Conservation (phyloP, 2,113 vertebrate genomes). For the Garra rufa region DNA sequence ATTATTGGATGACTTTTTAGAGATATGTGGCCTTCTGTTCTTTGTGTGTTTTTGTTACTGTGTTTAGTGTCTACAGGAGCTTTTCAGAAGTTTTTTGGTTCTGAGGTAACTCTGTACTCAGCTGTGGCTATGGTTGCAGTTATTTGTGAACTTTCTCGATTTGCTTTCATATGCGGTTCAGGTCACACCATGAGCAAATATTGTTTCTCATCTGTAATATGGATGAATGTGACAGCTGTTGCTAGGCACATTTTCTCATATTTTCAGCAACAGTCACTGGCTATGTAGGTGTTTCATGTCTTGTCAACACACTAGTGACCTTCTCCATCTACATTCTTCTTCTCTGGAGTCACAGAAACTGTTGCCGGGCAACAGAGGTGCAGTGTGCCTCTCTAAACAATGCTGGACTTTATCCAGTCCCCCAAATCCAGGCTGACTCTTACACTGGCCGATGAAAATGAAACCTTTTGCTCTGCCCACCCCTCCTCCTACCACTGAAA, state of each 20-base stretch:
- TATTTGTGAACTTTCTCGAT: constrained; percentile 58
- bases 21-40: background rate
- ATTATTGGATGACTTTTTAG: background rate
- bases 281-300: constrained; percentile 56
- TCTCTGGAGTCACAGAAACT: constrained; percentile 44
- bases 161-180: constrained; percentile 27
- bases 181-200: constrained; percentile 44
- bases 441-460: constrained; percentile 34
- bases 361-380: constrained; percentile 37
- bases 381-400: constrained; percentile 64
- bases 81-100: background rate
- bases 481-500: constrained; percentile 35
- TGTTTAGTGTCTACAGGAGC: background rate
- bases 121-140: background rate
- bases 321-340: constrained; percentile 45
- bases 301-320: constrained; percentile 29
- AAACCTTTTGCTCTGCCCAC: constrained; percentile 34
- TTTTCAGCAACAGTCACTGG: constrained; percentile 28
- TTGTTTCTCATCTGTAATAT: constrained; percentile 48
- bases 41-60: background rate
- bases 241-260: constrained; percentile 23
- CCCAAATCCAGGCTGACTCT: constrained; percentile 33
- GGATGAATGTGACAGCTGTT: constrained; percentile 39
- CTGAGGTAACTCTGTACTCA: constrained; percentile 33
- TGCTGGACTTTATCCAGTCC: constrained; percentile 66